Evolutionary conservation across 2,113 vertebrate species (phyloP).

Genomic region (Thymallus thymallus): DNA sequence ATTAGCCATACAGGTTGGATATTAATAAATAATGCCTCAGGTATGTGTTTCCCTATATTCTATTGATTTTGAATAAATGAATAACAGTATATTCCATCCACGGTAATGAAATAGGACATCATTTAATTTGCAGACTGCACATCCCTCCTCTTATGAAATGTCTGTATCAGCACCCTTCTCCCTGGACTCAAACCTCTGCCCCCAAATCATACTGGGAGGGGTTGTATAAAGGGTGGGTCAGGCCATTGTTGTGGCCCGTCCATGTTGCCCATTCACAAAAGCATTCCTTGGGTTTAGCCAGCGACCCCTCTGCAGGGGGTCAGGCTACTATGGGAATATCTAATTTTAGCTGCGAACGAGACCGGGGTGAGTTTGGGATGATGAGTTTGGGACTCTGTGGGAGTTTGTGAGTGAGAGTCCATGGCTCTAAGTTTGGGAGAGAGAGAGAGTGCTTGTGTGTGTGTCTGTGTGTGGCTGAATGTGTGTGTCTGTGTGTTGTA

Average conservation of each 20-base stretch:
- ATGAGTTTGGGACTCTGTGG: neutral
- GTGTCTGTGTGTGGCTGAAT: no score
- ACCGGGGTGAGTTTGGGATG: neutral
- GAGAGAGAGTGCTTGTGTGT: no score
- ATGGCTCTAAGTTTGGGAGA: neutral
- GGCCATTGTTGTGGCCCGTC: constrained; percentile 7
- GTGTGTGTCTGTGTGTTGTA: no score
- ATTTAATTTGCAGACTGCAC: neutral
- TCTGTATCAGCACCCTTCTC: neutral
- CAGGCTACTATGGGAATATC: constrained; percentile 1
- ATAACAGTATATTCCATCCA: neutral
- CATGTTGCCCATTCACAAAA: neutral
- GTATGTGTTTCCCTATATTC: neutral
- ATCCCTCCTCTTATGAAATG: neutral
- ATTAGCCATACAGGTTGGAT: neutral
- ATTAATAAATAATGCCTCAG: no score
- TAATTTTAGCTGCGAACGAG: neutral
- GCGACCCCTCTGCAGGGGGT: neutral
- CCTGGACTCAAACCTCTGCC: neutral
- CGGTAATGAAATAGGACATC: neutral
- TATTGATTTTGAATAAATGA: neutral
- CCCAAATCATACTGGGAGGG: constrained; percentile 3
- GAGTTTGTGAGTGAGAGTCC: no score
- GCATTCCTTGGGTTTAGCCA: constrained; percentile 3
- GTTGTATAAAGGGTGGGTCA: neutral